Evolutionary conservation across 2,113 vertebrate species (phyloP).

Genomic region (Nansenia antarctica): DNA sequence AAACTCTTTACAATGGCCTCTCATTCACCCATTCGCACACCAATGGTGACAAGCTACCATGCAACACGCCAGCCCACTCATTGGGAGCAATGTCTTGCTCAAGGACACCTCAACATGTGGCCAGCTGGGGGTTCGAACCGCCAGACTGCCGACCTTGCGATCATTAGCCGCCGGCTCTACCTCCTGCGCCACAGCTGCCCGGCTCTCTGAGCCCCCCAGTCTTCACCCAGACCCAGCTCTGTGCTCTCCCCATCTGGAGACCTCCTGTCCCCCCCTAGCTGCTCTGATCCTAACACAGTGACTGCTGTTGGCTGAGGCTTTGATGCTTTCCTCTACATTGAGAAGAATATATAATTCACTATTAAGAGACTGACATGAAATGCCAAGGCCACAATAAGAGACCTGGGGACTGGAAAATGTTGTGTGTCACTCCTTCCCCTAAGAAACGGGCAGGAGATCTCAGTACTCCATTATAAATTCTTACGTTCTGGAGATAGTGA

Average conservation of each 20-base stretch:
- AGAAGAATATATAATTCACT: not conserved
- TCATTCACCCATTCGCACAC: too few species aligned
- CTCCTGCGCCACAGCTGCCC: too few species aligned
- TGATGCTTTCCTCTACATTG: not conserved
- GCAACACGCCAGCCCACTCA: too few species aligned
- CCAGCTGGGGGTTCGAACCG: too few species aligned
- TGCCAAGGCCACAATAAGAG: conserved; percentile 18
- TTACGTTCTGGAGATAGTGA: conserved; percentile 29
- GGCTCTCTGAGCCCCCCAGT: not conserved
- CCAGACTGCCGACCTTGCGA: too few species aligned
- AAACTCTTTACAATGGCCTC: too few species aligned
- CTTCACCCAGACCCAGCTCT: not conserved
- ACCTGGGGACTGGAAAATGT: not conserved
- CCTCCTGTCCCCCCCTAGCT: conserved; percentile 7
- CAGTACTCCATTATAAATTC: conserved; percentile 16
- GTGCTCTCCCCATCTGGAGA: conserved; percentile 1
- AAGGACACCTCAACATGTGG: too few species aligned
- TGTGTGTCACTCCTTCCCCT: conserved; percentile 2
- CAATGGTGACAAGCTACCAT: too few species aligned
- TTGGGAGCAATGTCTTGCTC: too few species aligned
- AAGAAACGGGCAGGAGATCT: conserved; percentile 13
- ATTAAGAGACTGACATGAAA: not conserved
- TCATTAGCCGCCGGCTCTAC: too few species aligned
- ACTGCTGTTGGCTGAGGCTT: not conserved
- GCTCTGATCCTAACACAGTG: not conserved